A percentile compares a stretch with the other conserved stretches of the same genome.
These are phyloP conservation scores for Sula dactylatra DNA, from an alignment of 2,113 vertebrate species.

Conservation along the genomic window DNA sequence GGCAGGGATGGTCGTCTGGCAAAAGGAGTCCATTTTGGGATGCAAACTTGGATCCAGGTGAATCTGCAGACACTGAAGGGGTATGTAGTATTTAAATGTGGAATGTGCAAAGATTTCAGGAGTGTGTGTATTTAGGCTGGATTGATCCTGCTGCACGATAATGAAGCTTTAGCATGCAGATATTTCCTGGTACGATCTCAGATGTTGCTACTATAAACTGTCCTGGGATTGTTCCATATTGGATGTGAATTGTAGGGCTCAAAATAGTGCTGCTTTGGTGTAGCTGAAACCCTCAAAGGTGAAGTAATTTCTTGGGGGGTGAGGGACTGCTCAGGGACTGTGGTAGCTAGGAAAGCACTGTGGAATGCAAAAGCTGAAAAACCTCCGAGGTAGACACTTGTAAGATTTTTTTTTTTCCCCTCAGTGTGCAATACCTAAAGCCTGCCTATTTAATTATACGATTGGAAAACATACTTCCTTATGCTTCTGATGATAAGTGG, in stretches of 20 bases:
- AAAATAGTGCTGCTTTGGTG: background rate
- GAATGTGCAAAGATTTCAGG: background rate
- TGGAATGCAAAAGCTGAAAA: background rate
- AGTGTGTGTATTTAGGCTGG: background rate
- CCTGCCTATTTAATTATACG: background rate
- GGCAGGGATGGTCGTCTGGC: background rate
- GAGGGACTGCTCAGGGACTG: background rate
- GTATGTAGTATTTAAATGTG: background rate
- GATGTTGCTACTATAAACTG: background rate
- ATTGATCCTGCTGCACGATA: background rate
- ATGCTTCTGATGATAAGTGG: background rate
- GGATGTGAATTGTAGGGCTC: background rate
- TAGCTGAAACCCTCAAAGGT: background rate
- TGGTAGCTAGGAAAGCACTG: background rate
- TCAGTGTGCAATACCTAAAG: background rate
- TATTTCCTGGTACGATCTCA: background rate
- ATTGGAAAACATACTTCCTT: background rate
- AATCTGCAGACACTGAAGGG: background rate
- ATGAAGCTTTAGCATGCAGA: background rate
- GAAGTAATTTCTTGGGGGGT: background rate
- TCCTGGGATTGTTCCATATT: background rate
- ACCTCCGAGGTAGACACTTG: background rate
- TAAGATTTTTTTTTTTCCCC: background rate
- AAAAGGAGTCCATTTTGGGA: background rate
- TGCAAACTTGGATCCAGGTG: background rate